phyloP scores from a whole-genome alignment of 1,140 invertebrate genomes.

The Amphibalanus amphitrite region DNA sequence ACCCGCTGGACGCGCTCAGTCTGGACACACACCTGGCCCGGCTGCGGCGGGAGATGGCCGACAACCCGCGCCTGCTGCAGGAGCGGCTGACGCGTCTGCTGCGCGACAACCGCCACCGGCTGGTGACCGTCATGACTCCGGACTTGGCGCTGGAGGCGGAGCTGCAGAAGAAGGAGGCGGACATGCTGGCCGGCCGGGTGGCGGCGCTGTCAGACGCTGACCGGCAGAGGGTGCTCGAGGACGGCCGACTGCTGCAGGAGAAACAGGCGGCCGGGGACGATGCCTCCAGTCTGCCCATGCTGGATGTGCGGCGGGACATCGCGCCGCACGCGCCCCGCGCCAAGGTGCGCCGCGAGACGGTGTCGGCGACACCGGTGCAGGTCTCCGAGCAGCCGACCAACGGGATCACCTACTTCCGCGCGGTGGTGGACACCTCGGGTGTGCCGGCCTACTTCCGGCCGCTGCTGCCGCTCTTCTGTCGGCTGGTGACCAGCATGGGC shows the following conservation, averaged over 20 bases:
- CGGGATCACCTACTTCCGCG: background rate
- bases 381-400: background rate
- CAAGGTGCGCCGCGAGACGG: too few relatives aligned
- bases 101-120: conserved; percentile 56
- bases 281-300: conserved; percentile 54
- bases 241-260: conserved; percentile 48
- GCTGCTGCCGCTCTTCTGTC: background rate
- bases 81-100: conserved; percentile 62
- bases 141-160: conserved; percentile 30
- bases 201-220: conserved; percentile 24
- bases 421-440: background rate
- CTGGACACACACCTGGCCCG: conserved; percentile 48
- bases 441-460: background rate
- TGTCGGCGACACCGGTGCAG: background rate
- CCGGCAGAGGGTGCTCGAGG: conserved; percentile 38
- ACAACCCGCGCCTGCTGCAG: conserved; percentile 48
- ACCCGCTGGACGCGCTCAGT: conserved; percentile 49
- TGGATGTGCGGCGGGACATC: conserved; percentile 35
- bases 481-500: background rate
- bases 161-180: conserved; percentile 41
- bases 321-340: too few relatives aligned
- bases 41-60: conserved; percentile 33
- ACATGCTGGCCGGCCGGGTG: conserved; percentile 47
- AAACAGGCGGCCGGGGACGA: conserved; percentile 54
- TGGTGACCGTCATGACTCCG: conserved; percentile 69